Evolutionary conservation across 2,113 vertebrate species (phyloP).

Genomic region (Datnioides undecimradiatus): DNA sequence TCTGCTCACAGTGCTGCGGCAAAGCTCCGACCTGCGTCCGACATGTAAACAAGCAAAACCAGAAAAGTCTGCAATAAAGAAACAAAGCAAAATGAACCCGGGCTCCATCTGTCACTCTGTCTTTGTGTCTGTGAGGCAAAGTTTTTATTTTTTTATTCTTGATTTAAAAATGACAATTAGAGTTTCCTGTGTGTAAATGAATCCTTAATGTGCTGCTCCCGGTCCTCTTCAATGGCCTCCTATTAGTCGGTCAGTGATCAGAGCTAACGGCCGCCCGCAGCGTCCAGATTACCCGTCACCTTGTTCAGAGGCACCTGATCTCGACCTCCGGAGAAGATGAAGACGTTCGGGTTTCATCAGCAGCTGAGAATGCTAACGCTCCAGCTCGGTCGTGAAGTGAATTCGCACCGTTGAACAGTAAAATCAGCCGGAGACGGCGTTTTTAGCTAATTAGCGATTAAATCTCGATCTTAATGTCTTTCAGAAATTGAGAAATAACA

Average conservation of each 20-base stretch:
- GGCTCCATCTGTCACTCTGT: neutral
- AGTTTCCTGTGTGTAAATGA: neutral
- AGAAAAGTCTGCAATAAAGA: conserved; percentile 76
- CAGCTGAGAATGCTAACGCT: no score
- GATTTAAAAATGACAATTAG: no score
- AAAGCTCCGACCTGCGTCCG: conserved; percentile 38
- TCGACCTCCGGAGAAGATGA: neutral
- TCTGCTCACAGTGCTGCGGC: conserved; percentile 47
- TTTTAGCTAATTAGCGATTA: no score
- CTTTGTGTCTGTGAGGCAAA: no score
- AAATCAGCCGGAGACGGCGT: no score
- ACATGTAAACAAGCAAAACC: conserved; percentile 61
- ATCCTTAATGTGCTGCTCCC: neutral
- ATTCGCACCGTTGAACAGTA: no score
- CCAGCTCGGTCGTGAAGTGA: no score
- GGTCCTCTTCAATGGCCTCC: neutral
- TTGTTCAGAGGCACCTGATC: neutral
- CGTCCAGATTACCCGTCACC: neutral
- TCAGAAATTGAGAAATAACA: no score
- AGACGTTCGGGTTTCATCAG: no score
- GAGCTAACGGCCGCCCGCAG: neutral
- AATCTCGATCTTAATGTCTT: no score
- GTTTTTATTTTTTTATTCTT: no score
- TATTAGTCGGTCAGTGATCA: neutral
- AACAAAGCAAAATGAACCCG: conserved; percentile 37